Conservation (phyloP, 2,888 invertebrate species). For the Stenurella melanura region DNA sequence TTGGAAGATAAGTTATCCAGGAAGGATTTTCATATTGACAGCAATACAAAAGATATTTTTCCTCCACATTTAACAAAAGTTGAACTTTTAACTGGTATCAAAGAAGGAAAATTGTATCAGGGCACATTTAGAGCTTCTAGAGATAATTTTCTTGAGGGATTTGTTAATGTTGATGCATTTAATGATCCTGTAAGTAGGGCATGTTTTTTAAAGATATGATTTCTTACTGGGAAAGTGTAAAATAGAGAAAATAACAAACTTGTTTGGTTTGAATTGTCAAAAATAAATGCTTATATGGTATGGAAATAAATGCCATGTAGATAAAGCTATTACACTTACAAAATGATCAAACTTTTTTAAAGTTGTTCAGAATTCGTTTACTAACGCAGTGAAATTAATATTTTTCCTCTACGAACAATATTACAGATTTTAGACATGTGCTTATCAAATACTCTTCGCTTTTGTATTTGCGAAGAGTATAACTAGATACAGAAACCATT, state of each 20-base stretch:
- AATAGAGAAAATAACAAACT: too few species aligned
- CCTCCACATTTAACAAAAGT: conserved; percentile 89
- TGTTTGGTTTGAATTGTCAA: too few species aligned
- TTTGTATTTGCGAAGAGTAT: too few species aligned
- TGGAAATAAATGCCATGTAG: not conserved
- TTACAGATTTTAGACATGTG: too few species aligned
- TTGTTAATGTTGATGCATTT: conserved; percentile 85
- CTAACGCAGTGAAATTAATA: too few species aligned
- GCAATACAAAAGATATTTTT: conserved; percentile 81
- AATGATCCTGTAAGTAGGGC: conserved; percentile 83
- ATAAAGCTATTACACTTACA: not conserved
- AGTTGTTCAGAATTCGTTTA: too few species aligned
- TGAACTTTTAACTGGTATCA: conserved; percentile 87
- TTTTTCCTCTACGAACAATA: too few species aligned
- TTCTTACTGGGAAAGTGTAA: not conserved
- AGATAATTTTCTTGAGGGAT: conserved; percentile 96
- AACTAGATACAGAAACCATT: too few species aligned
- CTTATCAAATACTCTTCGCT: too few species aligned
- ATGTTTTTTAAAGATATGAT: not conserved
- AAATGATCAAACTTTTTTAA: too few species aligned
- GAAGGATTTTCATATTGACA: conserved; percentile 79
- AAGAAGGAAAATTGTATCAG: conserved; percentile 83
- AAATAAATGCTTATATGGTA: too few species aligned
- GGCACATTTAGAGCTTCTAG: conserved; percentile 91
- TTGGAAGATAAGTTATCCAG: conserved; percentile 89